Base-by-base conservation (phyloP, 2,113 vertebrate genomes). In the Mirza zaza region DNA sequence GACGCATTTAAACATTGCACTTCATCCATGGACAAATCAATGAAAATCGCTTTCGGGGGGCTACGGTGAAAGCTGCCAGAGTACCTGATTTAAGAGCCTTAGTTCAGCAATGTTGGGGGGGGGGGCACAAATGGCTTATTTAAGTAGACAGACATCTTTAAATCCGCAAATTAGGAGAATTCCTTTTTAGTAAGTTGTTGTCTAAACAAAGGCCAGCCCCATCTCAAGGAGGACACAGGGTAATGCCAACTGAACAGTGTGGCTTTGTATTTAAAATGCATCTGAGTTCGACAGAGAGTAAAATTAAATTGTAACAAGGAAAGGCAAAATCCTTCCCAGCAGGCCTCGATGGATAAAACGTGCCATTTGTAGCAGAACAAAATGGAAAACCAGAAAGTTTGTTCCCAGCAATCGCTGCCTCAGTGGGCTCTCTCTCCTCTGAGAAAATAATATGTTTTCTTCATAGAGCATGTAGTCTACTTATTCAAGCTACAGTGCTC, bases 401-500 rank as follows among this genome's bases (percentile, higher is more conserved):
- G 98, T 98, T 98, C 98, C 98, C 97, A 98, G 97, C 83, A 97
- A 98, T 98, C 91, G 98, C 55, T 95, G 83, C 93, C 98, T 98
- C 96, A 55, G 97, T 96, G 96, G 97, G 98, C 97, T 98, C 98
- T 96, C 97, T 98, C 97, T 98, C 98, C 98, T 98, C 96, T 96
- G 98, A 98, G 98, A 98, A 98, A 99, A 98, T 98, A 97, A 97
- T 97, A 98, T 93, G 96, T 98, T 98, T 98, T 98, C 97, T 97
- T 97, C 98, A 94, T 87, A 96, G 97, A 98, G 96, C 98, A 98
- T 96, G 96, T 85, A 96, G 98, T 98, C 98, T 98, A 98, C 98
- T 98, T 98, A 98, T 97, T 98, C 98, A 98, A 98, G 98, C 97
- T 98, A 97, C 97, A 98, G 97, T 97, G 97, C 94, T 94, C 97